Percentiles rank a stretch among this genome's conserved stretches.
Evolutionary conservation across 2,888 invertebrate species (phyloP).

Genomic region (Thalpophila matura): DNA sequence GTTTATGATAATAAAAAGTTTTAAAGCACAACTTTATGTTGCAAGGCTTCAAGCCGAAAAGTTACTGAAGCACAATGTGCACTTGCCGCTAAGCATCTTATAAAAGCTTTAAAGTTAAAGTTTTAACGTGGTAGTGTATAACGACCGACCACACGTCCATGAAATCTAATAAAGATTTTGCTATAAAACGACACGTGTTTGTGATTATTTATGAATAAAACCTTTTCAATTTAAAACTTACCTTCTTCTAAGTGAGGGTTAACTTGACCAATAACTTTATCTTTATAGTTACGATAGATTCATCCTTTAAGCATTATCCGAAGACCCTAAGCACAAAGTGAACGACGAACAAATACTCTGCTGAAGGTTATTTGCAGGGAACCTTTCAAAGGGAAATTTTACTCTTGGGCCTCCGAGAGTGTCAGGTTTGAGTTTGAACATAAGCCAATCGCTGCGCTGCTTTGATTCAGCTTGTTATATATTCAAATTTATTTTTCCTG

Average conservation of each 20-base stretch:
- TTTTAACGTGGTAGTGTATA: not conserved
- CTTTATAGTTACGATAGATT: not conserved
- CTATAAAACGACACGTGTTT: not conserved
- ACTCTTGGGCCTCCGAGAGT: constrained; percentile 27
- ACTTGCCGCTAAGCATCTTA: constrained; percentile 12
- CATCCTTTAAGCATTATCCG: no score
- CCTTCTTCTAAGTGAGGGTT: not conserved
- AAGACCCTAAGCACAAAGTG: not conserved
- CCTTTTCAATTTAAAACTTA: not conserved
- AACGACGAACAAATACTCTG: constrained; percentile 32
- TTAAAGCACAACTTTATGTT: constrained; percentile 18
- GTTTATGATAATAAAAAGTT: constrained; percentile 23
- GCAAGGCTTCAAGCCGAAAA: constrained; percentile 11
- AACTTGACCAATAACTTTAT: constrained; percentile 16
- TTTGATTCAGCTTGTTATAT: constrained; percentile 53
- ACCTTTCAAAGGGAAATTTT: constrained; percentile 44
- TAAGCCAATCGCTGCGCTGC: constrained; percentile 24
- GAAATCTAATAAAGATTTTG: constrained; percentile 2
- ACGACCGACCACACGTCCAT: not conserved
- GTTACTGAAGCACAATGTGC: constrained; percentile 12
- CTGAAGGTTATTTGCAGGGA: constrained; percentile 24
- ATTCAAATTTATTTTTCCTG: constrained; percentile 52
- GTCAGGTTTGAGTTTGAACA: constrained; percentile 33
- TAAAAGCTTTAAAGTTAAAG: not conserved
- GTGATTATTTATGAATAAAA: constrained; percentile 3